phyloP scores from a whole-genome alignment of 2,888 invertebrate genomes.

The Junonia oenone region DNA sequence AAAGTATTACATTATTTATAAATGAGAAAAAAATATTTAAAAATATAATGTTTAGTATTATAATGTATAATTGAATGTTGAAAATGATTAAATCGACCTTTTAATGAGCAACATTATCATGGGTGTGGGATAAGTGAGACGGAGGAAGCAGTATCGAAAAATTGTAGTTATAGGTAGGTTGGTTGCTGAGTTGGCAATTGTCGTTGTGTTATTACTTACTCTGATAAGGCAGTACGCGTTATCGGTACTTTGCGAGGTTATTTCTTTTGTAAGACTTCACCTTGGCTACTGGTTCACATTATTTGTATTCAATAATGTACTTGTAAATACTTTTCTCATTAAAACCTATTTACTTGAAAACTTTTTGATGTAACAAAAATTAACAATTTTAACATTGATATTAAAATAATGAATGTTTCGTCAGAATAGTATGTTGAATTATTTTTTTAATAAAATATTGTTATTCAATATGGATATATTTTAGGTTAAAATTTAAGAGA shows the following conservation, averaged over 20 bases:
- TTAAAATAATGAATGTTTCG: not conserved
- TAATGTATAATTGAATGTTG: not conserved
- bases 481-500: too few relatives aligned
- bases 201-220: conserved; percentile 54
- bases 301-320: conserved; percentile 1
- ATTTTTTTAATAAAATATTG: not conserved
- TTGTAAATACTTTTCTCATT: not conserved
- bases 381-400: not conserved
- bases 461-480: too few relatives aligned
- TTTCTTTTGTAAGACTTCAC: conserved; percentile 62
- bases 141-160: conserved; percentile 64
- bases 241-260: conserved; percentile 54
- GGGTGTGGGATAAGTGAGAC: conserved; percentile 61
- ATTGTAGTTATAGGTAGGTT: conserved; percentile 75
- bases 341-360: not conserved
- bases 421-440: not conserved
- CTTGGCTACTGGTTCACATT: conserved; percentile 42
- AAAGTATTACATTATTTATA: conserved; percentile 5
- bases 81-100: conserved; percentile 4
- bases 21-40: not conserved
- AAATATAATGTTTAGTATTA: not conserved
- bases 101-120: conserved; percentile 55
- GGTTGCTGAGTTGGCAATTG: conserved; percentile 72
- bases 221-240: conserved; percentile 62
- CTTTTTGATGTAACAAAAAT: not conserved